Base-by-base conservation (phyloP, 2,113 vertebrate genomes). In the Rhynchopsitta pachyrhyncha region DNA sequence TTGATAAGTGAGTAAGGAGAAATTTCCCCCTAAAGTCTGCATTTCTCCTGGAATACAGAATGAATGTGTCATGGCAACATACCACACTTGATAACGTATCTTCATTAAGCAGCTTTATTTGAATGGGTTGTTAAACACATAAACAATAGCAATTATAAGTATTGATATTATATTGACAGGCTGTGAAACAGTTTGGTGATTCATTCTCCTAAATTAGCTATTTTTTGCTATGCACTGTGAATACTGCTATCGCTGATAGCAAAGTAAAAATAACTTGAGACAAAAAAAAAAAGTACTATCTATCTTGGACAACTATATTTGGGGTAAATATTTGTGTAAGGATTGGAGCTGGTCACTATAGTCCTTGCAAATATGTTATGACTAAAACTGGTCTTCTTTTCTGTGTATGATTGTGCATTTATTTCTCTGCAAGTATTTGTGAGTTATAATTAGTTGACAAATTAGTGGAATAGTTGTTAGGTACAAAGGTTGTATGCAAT, bases 131-230 rank as follows among this genome's bases (percentile, higher is more conserved):
- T 83, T 93, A 94, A 93, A 83, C 64, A 60, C 52, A 90, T 37
- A 78, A 95, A 96, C 85, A 95, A 92, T 81, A 92, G 82, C 86
- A 94, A 93, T 95, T 94, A 74, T 50, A 90, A 64, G 49, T 94
- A 95, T 95, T 94, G 93, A 96, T 93, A 83, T 37, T 42, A 41
- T 86, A 97, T 92, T 94, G 95, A 92, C 85, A 81, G 87, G 39
- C 71, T 90, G 46, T 50, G 93, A 92, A 97, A 75, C 0, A 0
- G 11, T 70, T 89, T 86, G 68, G 76, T 88, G 79, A 94, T 88
- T 96, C 92, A 83, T 77, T 92, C 85, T 83, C 64, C 73, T 75
- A 88, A 92, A 95, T 92, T 70, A 92, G 67, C 63, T 91, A 17
- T 81, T 92, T 77, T 52, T 68, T 86, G n/a, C 68, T 86, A 14